These are phyloP conservation scores for Chloebia gouldiae DNA, from an alignment of 2,113 vertebrate species.

Conservation along the genomic window DNA sequence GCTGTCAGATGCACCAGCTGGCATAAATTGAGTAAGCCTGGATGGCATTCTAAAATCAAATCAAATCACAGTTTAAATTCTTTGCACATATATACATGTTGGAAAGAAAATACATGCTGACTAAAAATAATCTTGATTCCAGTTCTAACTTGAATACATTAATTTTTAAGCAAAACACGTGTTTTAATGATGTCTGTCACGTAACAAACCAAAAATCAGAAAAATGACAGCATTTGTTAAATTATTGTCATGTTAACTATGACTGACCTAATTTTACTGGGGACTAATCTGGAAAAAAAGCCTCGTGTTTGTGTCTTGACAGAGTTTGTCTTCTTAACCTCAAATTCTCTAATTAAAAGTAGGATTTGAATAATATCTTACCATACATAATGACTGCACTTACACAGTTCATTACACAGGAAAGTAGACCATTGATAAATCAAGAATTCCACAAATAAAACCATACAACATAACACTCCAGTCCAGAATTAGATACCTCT, in stretches of 20 bases:
- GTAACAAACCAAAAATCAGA: not conserved
- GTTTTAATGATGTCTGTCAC: not conserved
- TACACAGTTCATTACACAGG: not conserved
- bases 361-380: not conserved
- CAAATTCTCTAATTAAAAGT: not conserved
- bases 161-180: not conserved
- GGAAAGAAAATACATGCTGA: not conserved
- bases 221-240: not conserved
- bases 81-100: not conserved
- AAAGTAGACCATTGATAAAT: not conserved
- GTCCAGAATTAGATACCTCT: not conserved
- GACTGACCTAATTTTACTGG: not conserved
- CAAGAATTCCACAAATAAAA: not conserved
- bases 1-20: slow-evolving; percentile 47
- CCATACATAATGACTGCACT: not conserved
- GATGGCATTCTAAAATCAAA: slow-evolving; percentile 4
- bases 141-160: not conserved
- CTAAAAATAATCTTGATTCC: not conserved
- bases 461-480: not conserved
- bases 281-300: not conserved
- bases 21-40: not conserved
- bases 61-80: not conserved
- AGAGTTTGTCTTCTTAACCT: not conserved
- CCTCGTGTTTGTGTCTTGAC: not conserved
- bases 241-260: not conserved